Base-by-base conservation (phyloP, 2,113 vertebrate genomes). In the Chaetura pelagica region DNA sequence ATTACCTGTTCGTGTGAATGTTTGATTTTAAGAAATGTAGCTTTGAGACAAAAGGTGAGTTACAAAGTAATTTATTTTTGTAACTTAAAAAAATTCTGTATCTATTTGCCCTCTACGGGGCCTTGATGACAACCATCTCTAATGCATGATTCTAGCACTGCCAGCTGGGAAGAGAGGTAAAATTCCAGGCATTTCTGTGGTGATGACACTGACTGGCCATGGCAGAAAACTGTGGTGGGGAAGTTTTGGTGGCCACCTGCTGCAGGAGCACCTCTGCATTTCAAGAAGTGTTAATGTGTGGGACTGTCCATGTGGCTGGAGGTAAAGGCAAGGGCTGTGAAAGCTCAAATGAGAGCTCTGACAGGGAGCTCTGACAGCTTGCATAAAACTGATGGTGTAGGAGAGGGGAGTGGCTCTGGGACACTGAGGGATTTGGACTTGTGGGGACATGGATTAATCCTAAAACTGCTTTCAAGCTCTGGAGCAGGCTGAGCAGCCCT, bases 191-290 rank as follows among this genome's bases (percentile, higher is more conserved):
- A 2, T 23, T 57, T 74, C 29, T 82, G 62, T 40, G 62, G 8
- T 22, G 44, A 29, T 68, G 38, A 40, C 74, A 14, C 58, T 55
- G 44, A 2, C 34, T 51, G 29, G 24, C 38, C 0, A 0, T 9
- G 55, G n/a, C 29, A 54, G 51, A 64, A 69, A 46, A 24, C 40
- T 6, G 4, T 2, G 4, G 15, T 1, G 4, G 42, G 44, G 17
- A 67, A 4, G 55, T 19, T 84, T 30, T 44, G 52, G 52, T 82
- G 68, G 23, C 44, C 40, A 13, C 44, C 40, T 84, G 46, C 59
- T 4, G 2, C 55, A 62, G 68, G 22, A 42, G 3, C 16, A 23
- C 7, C n/a, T 27, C 67, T 46, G 29, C 21, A 3, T 49, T 83
- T 77, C 29, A 4, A 42, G 51, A 38, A 46, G 8, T 4, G 15